Percentiles rank a stretch among this genome's conserved stretches.
phyloP scores from a whole-genome alignment of 1,140 invertebrate genomes.

The Heliconius himera region DNA sequence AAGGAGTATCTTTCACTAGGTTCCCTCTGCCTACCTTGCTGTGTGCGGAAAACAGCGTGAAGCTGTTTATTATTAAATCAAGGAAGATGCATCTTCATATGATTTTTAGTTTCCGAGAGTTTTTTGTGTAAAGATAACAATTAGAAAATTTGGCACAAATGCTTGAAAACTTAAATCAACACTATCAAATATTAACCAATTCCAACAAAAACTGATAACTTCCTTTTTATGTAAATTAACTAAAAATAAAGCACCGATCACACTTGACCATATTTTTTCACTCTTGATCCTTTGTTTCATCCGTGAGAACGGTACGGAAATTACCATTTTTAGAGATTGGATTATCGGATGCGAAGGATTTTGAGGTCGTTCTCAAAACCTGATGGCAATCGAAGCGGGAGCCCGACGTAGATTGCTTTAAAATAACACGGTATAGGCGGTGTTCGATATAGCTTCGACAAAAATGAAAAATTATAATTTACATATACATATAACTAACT shows the following conservation, averaged over 20 bases:
- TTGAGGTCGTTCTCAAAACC: conserved; percentile 53
- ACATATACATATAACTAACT: neutral
- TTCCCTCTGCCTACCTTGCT: no score
- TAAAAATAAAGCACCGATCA: conserved; percentile 14
- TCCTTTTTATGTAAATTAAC: neutral
- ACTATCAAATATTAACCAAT: no score
- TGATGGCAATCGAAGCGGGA: conserved; percentile 53
- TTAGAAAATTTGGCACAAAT: no score
- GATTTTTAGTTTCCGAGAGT: no score
- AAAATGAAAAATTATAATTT: neutral
- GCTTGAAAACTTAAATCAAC: no score
- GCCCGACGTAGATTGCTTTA: conserved; percentile 55
- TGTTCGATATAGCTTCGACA: neutral
- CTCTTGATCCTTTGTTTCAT: conserved; percentile 61
- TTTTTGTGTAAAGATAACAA: no score
- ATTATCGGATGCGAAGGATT: conserved; percentile 69
- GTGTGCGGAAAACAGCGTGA: no score
- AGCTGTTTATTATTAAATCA: no score
- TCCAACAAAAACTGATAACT: neutral
- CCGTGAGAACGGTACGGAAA: conserved; percentile 70
- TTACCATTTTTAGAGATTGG: conserved; percentile 79
- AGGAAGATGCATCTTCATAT: no score
- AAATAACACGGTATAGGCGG: conserved; percentile 43
- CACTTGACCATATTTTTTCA: conserved; percentile 49
- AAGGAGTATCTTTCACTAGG: no score